Percentiles rank a stretch among this genome's conserved stretches.
phyloP scores from a whole-genome alignment of 2,888 invertebrate species.

The Orthosia gracilis region DNA sequence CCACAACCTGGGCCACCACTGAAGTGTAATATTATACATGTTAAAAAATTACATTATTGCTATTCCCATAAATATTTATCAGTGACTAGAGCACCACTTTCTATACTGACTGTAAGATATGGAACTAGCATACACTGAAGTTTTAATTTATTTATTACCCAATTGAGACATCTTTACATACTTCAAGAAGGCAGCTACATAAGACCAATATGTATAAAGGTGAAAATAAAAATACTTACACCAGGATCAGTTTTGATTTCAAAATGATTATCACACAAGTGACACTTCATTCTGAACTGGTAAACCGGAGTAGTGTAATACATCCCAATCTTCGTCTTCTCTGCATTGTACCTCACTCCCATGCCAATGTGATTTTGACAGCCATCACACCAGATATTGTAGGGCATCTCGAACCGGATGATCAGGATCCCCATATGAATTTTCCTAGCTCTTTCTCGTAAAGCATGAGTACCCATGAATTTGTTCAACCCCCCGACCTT shows the following conservation, averaged over 20 bases:
- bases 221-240: conserved; percentile 88
- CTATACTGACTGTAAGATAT: background rate
- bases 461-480: conserved; percentile 98
- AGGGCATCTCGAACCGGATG: conserved; percentile 99
- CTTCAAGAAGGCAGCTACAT: too few relatives aligned
- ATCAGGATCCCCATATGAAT: conserved; percentile 98
- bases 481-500: conserved; percentile 98
- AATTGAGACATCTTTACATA: background rate
- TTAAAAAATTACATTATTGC: too few relatives aligned
- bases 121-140: background rate
- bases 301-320: conserved; percentile 99
- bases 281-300: conserved; percentile 99
- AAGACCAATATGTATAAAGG: background rate
- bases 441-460: conserved; percentile 99
- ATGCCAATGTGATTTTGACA: conserved; percentile 99
- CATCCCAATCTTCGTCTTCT: conserved; percentile 98
- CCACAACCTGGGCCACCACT: too few relatives aligned
- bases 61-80: background rate
- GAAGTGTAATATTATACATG: too few relatives aligned
- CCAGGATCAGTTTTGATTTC: conserved; percentile 99
- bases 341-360: conserved; percentile 99
- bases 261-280: conserved; percentile 99
- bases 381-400: conserved; percentile 99
- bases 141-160: background rate
- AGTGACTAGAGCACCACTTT: background rate